A percentile compares a stretch with the other conserved stretches of the same genome.
These are phyloP conservation scores for Cervus canadensis DNA, from an alignment of 2,113 vertebrate genomes.

Conservation along the genomic window DNA sequence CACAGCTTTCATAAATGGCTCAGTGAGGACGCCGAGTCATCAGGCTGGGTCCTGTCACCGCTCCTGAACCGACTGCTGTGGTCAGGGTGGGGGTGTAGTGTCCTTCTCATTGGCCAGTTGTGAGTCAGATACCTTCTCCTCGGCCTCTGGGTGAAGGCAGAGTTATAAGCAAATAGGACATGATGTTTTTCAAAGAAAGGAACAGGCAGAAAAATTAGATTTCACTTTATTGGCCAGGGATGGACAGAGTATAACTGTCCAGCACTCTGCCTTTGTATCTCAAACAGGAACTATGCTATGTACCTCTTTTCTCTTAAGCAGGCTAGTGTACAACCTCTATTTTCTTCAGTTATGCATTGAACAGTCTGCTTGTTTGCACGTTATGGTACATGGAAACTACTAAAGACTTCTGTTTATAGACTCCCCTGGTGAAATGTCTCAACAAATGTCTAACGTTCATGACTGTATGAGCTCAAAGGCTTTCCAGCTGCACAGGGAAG, in stretches of 20 bases:
- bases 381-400: neutral
- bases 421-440: neutral
- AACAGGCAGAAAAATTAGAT: neutral
- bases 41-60: neutral
- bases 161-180: neutral
- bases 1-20: neutral
- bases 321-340: neutral
- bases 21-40: neutral
- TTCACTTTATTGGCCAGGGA: neutral
- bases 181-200: neutral
- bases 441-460: neutral
- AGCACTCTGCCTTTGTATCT: neutral
- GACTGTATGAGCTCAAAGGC: neutral
- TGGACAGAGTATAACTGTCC: neutral
- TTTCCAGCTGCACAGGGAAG: neutral
- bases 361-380: neutral
- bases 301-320: neutral
- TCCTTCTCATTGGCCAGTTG: neutral
- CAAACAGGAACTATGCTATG: neutral
- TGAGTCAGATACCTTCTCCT: neutral
- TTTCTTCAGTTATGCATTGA: neutral
- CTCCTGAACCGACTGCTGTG: neutral
- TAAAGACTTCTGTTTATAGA: neutral
- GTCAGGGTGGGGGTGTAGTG: rapidly evolving
- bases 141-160: neutral